Conservation (phyloP, 2,113 vertebrate species). For the Baryphthengus martii region DNA sequence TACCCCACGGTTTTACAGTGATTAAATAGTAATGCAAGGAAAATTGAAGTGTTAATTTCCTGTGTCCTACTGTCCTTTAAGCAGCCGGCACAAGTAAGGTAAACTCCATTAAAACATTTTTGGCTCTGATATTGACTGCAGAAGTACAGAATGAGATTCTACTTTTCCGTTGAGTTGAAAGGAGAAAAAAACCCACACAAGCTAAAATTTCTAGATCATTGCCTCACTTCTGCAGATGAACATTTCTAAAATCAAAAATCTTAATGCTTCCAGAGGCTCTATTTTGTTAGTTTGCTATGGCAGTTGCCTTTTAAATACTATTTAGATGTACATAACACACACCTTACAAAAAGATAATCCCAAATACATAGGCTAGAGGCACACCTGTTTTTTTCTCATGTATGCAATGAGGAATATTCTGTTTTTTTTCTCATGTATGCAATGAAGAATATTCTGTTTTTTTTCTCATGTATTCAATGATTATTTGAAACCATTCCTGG, state of each 20-base stretch:
- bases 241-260: not conserved
- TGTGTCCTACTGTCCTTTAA: not conserved
- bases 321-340: not conserved
- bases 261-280: not conserved
- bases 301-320: not conserved
- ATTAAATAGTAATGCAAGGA: not conserved
- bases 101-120: not conserved
- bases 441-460: not conserved
- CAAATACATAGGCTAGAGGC: not conserved
- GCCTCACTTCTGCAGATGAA: not conserved
- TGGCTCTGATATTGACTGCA: not conserved
- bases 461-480: not conserved
- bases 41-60: not conserved
- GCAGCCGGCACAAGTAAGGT: not conserved
- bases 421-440: too few species aligned
- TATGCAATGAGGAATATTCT: not conserved
- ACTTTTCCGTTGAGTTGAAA: not conserved
- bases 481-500: not conserved
- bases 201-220: not conserved
- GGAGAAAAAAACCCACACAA: not conserved
- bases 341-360: not conserved
- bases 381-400: too few species aligned
- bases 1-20: not conserved
- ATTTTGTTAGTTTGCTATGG: not conserved
- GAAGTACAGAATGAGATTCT: not conserved